Conservation (phyloP, 2,797 vertebrate species). For the Echiichthys vipera region DNA sequence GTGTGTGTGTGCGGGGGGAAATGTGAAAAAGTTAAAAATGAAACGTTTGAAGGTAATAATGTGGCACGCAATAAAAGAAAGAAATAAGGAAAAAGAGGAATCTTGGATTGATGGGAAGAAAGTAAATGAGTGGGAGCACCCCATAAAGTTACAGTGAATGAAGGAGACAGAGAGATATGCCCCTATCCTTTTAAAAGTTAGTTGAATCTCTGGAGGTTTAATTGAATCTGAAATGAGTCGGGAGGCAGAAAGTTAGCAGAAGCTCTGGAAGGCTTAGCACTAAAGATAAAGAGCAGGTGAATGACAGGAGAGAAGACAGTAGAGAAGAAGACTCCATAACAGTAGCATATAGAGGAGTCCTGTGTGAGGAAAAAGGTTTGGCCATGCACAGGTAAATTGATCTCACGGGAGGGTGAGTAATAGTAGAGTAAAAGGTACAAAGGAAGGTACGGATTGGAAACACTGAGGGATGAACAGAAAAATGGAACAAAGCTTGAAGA, state of each 20-base stretch:
- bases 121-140: slow-evolving; percentile 59
- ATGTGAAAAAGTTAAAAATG: slow-evolving; percentile 29
- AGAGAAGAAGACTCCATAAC: slow-evolving; percentile 64
- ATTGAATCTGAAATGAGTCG: slow-evolving; percentile 82
- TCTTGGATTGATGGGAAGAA: slow-evolving; percentile 40
- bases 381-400: slow-evolving; percentile 81
- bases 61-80: slow-evolving; percentile 46
- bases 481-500: slow-evolving; percentile 51
- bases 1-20: too few species aligned
- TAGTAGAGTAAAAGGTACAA: slow-evolving; percentile 52
- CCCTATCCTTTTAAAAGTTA: slow-evolving; percentile 81
- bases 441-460: slow-evolving; percentile 56
- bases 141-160: slow-evolving; percentile 71
- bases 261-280: slow-evolving; percentile 66
- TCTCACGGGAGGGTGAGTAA: slow-evolving; percentile 76
- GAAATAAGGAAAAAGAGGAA: slow-evolving; percentile 40
- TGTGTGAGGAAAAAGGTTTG: slow-evolving; percentile 58
- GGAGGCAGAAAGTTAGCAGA: slow-evolving; percentile 75
- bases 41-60: slow-evolving; percentile 56
- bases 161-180: slow-evolving; percentile 76
- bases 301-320: slow-evolving; percentile 71
- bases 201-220: slow-evolving; percentile 83
- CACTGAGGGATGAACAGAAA: slow-evolving; percentile 38
- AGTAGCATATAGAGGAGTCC: slow-evolving; percentile 52
- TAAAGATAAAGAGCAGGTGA: slow-evolving; percentile 75